Percentiles rank a stretch among this genome's conserved stretches.
These are phyloP conservation scores for Macheiramphus alcinus DNA, from an alignment of 2,113 vertebrate genomes.

Conservation along the genomic window DNA sequence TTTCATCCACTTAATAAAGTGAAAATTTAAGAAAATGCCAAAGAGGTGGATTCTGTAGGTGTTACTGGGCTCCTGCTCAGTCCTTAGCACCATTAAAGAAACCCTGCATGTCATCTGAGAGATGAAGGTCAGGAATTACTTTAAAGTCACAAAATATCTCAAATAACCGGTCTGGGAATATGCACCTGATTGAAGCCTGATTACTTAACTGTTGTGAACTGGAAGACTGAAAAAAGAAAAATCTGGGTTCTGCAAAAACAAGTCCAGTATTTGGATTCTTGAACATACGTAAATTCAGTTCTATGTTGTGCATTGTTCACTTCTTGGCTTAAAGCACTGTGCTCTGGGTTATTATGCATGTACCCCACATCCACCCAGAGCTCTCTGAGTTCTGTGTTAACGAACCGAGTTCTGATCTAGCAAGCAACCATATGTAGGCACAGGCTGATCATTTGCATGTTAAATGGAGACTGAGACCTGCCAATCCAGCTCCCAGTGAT, in stretches of 20 bases:
- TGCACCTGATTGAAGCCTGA: background rate
- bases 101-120: background rate
- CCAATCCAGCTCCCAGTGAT: background rate
- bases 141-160: conserved; percentile 32
- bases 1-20: conserved; percentile 40
- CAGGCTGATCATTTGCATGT: background rate
- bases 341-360: background rate
- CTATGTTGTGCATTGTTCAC: background rate
- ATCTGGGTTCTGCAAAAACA: background rate
- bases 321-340: background rate
- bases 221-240: background rate
- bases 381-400: background rate
- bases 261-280: background rate
- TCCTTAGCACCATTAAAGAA: background rate
- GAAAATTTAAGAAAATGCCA: conserved; percentile 31
- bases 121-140: conserved; percentile 37
- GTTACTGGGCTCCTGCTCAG: background rate
- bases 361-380: background rate
- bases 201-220: conserved; percentile 6
- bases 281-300: background rate
- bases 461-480: background rate
- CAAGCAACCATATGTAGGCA: background rate
- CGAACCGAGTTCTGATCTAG: background rate
- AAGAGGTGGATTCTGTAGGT: conserved; percentile 1
- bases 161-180: background rate